phyloP scores from a whole-genome alignment of 2,113 vertebrate species.

The Thalassoma bifasciatum region DNA sequence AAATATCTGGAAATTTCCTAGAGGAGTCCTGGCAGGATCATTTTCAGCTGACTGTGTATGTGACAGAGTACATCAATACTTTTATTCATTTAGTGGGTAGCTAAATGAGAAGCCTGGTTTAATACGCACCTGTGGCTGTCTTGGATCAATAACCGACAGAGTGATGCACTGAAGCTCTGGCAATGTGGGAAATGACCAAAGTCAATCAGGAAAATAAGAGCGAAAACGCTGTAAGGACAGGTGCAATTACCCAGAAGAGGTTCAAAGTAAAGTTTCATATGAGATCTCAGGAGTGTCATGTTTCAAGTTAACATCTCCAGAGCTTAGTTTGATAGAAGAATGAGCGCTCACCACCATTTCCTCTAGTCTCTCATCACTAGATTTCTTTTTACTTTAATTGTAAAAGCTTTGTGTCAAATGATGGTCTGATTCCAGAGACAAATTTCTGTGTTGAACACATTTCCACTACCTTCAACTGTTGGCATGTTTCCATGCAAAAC shows the following conservation, averaged over 20 bases:
- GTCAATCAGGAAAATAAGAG: neutral
- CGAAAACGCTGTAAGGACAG: neutral
- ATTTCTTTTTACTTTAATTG: no score
- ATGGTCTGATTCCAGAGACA: no score
- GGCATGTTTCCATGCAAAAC: no score
- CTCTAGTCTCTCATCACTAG: no score
- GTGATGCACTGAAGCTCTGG: constrained; percentile 15
- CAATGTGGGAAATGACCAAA: constrained; percentile 3
- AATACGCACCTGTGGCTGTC: constrained; percentile 47
- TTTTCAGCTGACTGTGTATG: constrained; percentile 9
- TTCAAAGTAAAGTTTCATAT: neutral
- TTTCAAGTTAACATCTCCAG: neutral
- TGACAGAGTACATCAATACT: constrained; percentile 19
- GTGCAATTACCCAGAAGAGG: neutral
- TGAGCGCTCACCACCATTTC: no score
- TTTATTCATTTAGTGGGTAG: constrained; percentile 43
- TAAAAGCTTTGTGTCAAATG: no score
- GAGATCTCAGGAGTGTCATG: neutral
- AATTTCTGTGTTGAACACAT: no score
- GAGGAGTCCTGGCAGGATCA: constrained; percentile 31
- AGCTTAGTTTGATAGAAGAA: neutral
- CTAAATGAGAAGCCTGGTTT: constrained; percentile 47
- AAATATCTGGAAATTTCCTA: constrained; percentile 56
- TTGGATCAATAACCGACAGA: constrained; percentile 50
- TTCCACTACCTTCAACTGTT: no score